Conservation (phyloP, 2,797 vertebrate species). For the Sebastiscus tertius region DNA sequence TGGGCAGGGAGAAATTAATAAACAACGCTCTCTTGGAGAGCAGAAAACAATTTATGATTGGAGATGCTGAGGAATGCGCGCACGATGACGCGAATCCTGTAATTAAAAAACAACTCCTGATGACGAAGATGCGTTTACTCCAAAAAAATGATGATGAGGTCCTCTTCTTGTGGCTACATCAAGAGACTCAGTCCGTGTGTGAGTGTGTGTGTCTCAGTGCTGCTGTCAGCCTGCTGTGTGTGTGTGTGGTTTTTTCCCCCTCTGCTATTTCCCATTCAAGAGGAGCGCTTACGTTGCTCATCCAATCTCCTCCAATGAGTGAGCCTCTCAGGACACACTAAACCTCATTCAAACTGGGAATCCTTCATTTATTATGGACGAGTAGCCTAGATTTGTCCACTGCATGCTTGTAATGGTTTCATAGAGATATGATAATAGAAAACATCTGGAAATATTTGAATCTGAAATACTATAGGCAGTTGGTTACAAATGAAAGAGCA, state of each 20-base stretch:
- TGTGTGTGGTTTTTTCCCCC: not conserved
- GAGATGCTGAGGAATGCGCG: conserved; percentile 71
- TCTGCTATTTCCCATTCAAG: conserved; percentile 68
- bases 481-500: not conserved
- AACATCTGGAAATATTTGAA: conserved; percentile 41
- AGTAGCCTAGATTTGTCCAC: conserved; percentile 3
- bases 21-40: not conserved
- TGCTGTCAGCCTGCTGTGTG: conserved; percentile 15
- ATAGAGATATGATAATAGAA: not conserved
- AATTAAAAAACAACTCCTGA: conserved; percentile 23
- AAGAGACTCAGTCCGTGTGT: conserved; percentile 4
- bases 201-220: conserved; percentile 9
- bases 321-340: conserved; percentile 24
- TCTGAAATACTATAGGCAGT: not conserved
- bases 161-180: conserved; percentile 31
- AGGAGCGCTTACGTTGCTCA: conserved; percentile 65
- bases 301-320: conserved; percentile 72
- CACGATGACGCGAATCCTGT: conserved; percentile 40
- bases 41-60: not conserved
- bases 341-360: conserved; percentile 50
- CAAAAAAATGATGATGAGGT: conserved; percentile 44
- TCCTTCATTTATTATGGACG: conserved; percentile 20
- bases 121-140: conserved; percentile 64
- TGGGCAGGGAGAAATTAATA: not conserved
- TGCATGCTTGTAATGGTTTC: conserved; percentile 14